These are phyloP conservation scores for Pandion haliaetus DNA, from an alignment of 2,113 vertebrate species.

Conservation along the genomic window DNA sequence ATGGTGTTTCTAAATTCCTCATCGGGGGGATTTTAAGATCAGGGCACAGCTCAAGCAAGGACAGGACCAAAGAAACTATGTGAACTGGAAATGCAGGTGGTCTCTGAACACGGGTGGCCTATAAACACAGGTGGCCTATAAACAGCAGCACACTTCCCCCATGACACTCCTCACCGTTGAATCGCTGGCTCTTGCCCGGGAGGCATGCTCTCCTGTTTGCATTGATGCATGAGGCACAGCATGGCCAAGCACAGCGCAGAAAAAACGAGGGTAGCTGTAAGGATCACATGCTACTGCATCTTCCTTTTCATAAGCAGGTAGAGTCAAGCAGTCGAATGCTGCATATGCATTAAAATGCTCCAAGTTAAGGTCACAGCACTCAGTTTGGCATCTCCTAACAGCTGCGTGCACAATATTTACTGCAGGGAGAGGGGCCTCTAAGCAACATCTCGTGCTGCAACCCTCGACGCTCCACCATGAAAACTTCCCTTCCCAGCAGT, in stretches of 20 bases:
- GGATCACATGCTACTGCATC: fast-evolving
- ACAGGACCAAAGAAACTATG: not conserved
- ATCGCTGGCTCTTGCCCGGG: not conserved
- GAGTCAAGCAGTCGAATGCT: not conserved
- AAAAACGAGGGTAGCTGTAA: not conserved
- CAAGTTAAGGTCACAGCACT: not conserved
- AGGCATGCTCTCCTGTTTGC: not conserved
- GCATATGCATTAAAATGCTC: not conserved
- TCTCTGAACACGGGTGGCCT: not conserved
- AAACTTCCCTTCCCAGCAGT: not conserved
- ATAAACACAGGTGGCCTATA: not conserved
- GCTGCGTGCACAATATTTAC: not conserved
- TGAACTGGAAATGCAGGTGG: not conserved
- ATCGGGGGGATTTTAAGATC: not conserved
- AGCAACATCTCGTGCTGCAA: fast-evolving
- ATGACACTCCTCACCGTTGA: not conserved
- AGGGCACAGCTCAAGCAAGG: not conserved
- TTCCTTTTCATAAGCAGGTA: not conserved
- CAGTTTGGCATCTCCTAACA: not conserved
- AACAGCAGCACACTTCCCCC: fast-evolving
- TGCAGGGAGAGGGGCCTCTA: not conserved
- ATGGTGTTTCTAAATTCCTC: not conserved
- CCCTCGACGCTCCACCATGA: not conserved
- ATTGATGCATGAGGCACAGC: not conserved
- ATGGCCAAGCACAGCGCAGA: fast-evolving